These are phyloP conservation scores for Pyxicephalus adspersus DNA, from an alignment of 2,113 vertebrate species.

Conservation along the genomic window DNA sequence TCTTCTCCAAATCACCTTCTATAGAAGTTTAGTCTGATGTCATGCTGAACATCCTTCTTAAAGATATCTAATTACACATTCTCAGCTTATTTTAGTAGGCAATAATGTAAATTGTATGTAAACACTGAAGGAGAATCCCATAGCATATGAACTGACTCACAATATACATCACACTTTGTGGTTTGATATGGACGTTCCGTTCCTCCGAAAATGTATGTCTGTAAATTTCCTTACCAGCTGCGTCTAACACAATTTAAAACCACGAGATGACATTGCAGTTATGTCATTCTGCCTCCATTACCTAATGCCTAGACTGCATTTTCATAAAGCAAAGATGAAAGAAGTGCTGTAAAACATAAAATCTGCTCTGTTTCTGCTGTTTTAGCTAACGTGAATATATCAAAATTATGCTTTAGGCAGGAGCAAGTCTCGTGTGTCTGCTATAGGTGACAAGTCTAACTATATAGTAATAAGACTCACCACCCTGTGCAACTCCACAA, in stretches of 20 bases:
- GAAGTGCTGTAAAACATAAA: slow-evolving; percentile 5
- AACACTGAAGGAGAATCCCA: not conserved
- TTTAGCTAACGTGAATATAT: not conserved
- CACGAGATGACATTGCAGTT: slow-evolving; percentile 12
- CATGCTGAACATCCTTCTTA: no score
- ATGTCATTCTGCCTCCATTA: slow-evolving; percentile 43
- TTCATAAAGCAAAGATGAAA: slow-evolving; percentile 30
- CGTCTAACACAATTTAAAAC: slow-evolving; percentile 18
- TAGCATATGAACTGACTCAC: not conserved
- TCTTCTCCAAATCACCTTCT: no score
- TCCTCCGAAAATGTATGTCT: slow-evolving; percentile 25
- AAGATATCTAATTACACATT: no score
- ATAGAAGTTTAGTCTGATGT: no score
- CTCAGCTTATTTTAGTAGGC: no score
- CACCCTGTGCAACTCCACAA: no score
- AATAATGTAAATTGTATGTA: no score
- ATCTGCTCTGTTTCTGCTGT: not conserved
- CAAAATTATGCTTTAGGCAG: not conserved
- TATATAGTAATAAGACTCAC: no score
- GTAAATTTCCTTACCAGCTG: slow-evolving; percentile 36
- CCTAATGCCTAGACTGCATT: slow-evolving; percentile 21
- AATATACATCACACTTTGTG: slow-evolving; percentile 11
- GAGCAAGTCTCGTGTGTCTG: no score
- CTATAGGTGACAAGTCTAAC: no score
- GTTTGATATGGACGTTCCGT: slow-evolving; percentile 7